Evolutionary conservation across 2,113 vertebrate species (phyloP).

Genomic region (Struthio camelus): DNA sequence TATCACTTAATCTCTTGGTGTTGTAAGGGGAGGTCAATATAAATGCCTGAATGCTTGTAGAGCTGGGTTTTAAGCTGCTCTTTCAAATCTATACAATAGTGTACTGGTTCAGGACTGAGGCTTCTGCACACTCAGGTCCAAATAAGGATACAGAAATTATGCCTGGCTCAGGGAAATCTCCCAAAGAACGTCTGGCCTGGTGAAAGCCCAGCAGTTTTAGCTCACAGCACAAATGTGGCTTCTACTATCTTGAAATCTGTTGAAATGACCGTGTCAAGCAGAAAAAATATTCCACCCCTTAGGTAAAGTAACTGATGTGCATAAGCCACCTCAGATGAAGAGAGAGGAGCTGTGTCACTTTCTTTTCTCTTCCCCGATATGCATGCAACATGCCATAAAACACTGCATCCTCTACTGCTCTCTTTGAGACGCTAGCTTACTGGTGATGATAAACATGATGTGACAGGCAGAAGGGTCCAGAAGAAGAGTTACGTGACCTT

Average conservation of each 20-base stretch:
- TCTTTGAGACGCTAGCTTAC: background rate
- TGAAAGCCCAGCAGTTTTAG: constrained; percentile 20
- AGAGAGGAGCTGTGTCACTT: background rate
- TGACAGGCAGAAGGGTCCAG: constrained; percentile 5
- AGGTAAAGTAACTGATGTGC: constrained; percentile 32
- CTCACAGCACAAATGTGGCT: constrained; percentile 14
- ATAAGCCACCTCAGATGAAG: constrained; percentile 1
- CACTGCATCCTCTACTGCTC: background rate
- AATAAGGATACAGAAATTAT: background rate
- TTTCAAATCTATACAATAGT: fast-evolving
- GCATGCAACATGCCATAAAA: background rate
- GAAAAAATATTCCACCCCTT: constrained; percentile 39
- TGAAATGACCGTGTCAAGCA: constrained; percentile 13
- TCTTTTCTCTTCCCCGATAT: background rate
- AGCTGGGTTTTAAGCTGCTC: background rate
- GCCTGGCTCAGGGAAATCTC: background rate
- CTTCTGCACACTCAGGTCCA: background rate
- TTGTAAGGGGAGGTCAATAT: background rate
- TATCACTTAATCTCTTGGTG: background rate
- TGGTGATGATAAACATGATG: background rate
- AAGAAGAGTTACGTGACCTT: background rate
- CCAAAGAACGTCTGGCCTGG: background rate
- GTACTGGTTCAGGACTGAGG: background rate
- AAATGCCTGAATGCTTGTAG: background rate
- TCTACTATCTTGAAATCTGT: constrained; percentile 36